Evolutionary conservation across 2,888 invertebrate species (phyloP).

Genomic region (Papilio gigon): DNA sequence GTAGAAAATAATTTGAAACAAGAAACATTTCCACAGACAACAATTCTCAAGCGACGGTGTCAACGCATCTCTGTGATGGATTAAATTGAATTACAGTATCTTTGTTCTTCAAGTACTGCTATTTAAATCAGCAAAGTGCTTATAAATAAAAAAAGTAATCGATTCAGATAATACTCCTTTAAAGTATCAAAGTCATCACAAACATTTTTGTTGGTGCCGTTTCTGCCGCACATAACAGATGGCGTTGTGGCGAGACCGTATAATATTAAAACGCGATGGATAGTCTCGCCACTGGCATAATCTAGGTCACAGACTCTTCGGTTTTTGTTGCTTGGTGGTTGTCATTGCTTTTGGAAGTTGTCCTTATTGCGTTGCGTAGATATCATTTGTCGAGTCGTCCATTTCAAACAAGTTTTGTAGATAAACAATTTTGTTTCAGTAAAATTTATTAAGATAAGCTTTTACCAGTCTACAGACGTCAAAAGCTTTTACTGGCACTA

Average conservation of each 20-base stretch:
- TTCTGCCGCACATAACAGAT: too few species aligned
- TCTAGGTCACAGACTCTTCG: too few species aligned
- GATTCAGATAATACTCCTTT: not conserved
- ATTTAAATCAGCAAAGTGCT: not conserved
- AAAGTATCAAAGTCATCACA: not conserved
- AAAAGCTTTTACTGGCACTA: constrained; percentile 1
- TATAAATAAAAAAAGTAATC: not conserved
- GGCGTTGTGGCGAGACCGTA: too few species aligned
- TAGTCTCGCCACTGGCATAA: too few species aligned
- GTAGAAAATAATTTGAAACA: not conserved
- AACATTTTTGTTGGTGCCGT: too few species aligned
- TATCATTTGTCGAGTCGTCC: too few species aligned
- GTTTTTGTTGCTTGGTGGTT: too few species aligned
- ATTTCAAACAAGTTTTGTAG: too few species aligned
- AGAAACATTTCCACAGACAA: not conserved
- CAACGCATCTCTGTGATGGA: not conserved
- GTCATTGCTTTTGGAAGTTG: too few species aligned
- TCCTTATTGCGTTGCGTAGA: too few species aligned
- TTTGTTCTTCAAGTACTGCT: not conserved
- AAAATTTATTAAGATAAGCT: constrained; percentile 15
- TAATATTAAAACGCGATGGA: too few species aligned
- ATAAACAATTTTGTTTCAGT: not conserved
- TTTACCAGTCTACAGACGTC: not conserved
- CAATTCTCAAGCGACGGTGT: not conserved
- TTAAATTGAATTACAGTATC: constrained; percentile 8